A percentile compares a stretch with the other conserved stretches of the same genome.
Evolutionary conservation across 2,113 vertebrate genomes (phyloP).

Genomic region (Neogale vison): DNA sequence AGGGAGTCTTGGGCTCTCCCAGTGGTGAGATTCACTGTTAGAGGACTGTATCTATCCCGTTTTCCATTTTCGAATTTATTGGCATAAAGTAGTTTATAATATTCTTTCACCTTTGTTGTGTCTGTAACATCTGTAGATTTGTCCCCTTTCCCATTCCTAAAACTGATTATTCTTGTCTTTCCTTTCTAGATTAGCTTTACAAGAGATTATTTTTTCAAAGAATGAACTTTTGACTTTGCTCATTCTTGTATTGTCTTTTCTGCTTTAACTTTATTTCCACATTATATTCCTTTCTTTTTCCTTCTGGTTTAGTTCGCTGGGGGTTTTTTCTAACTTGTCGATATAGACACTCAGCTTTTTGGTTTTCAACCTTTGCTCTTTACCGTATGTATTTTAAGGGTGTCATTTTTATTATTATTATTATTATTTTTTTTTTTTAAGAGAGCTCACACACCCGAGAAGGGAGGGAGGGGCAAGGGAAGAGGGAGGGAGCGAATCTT

Average conservation of each 20-base stretch:
- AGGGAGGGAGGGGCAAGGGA: background rate
- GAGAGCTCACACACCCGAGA: background rate
- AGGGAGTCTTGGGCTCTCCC: background rate
- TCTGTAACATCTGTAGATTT: background rate
- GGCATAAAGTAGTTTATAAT: background rate
- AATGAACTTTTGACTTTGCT: background rate
- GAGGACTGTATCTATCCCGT: background rate
- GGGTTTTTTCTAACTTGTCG: background rate
- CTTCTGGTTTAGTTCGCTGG: background rate
- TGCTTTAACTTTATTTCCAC: background rate
- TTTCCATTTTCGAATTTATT: background rate
- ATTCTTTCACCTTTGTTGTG: background rate
- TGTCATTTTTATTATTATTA: background rate
- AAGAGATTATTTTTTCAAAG: background rate
- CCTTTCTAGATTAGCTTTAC: background rate
- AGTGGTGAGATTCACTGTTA: background rate
- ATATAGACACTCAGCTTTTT: background rate
- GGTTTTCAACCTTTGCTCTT: background rate
- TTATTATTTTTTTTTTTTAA: background rate
- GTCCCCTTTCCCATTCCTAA: background rate
- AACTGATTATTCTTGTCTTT: background rate
- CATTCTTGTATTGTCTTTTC: background rate
- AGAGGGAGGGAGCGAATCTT: background rate
- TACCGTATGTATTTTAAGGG: background rate
- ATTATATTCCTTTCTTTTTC: background rate